Conservation (phyloP, 2,888 invertebrate species). For the Meta bourneti region DNA sequence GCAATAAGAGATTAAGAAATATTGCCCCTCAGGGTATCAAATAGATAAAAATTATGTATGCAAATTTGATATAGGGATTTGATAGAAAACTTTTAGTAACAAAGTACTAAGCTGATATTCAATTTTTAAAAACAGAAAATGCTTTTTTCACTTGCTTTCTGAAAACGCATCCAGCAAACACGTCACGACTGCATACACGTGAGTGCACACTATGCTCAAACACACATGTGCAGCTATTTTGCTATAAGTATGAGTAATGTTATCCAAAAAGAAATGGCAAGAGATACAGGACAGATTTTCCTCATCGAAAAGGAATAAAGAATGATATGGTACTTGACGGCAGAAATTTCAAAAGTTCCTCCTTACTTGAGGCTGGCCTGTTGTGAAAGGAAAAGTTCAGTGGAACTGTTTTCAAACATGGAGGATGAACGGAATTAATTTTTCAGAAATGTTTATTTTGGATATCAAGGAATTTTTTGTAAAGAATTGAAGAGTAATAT, state of each 20-base stretch:
- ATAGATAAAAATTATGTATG: background rate
- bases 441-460: background rate
- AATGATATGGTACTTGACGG: conserved; percentile 35
- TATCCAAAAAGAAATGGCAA: conserved; percentile 32
- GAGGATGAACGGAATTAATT: background rate
- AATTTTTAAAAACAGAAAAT: conserved; percentile 9
- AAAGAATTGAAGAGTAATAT: background rate
- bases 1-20: conserved; percentile 34
- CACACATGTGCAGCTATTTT: conserved; percentile 41
- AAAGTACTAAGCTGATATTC: conserved; percentile 4
- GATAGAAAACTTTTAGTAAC: conserved; percentile 11
- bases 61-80: background rate
- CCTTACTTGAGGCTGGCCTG: conserved; percentile 58
- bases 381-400: background rate
- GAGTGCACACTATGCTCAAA: conserved; percentile 41
- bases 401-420: background rate
- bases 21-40: conserved; percentile 28
- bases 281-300: conserved; percentile 32
- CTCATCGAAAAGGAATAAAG: conserved; percentile 1
- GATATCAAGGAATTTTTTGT: background rate
- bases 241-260: conserved; percentile 7
- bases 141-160: background rate
- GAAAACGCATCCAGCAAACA: background rate
- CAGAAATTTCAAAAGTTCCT: conserved; percentile 54
- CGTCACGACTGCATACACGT: conserved; percentile 29